Evolutionary conservation across 2,113 vertebrate species (phyloP), one percentile per base, ranked within the genome.

Genomic region (Loxodonta africana): DNA sequence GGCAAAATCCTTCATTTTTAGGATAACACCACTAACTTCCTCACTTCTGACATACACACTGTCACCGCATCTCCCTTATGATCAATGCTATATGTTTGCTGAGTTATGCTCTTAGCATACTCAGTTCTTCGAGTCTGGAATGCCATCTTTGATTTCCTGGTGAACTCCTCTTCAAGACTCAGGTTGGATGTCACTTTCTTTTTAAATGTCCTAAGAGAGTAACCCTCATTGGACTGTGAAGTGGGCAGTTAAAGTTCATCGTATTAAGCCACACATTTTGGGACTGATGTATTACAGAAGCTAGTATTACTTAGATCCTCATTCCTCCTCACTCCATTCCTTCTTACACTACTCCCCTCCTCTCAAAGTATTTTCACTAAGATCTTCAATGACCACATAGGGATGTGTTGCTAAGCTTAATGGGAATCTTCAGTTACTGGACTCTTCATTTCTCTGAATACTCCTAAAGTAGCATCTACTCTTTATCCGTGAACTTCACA

Each of bases 11-110:
- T 85, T 82, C 33, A 6, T 25, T 1, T 83, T 48, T 88, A 2
- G 23, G 37, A 30, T 33, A 33, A 51, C 4, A 8, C 5, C 26
- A 8, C 12, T 46, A 44, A 63, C n/a, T 23, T 15, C 18, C 11
- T 91, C 33, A n/a, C 37, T 37, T 80, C 30, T 73, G 37, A 18
- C 3, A 25, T 6, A 26, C 2, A n/a, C 5, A 28, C 20, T 33
- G 2, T 18, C 28, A 25, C n/a, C 0, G 2, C 2, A 6, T 62
- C 71, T 65, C 2, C 28, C 4, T 30, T 3, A 5, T 2, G 18
- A 30, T 74, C n/a, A 8, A 6, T 28, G 9, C 5, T 18, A 12
- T 15, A 12, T 1, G 8, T 57, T 20, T 7, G 30, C n/a, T 30
- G 12, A 60, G 44, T 9, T 26, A 18, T 28, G 18, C 46, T 28